These are phyloP conservation scores for Amphipoea oculea DNA, from an alignment of 2,888 invertebrate genomes.

Conservation along the genomic window DNA sequence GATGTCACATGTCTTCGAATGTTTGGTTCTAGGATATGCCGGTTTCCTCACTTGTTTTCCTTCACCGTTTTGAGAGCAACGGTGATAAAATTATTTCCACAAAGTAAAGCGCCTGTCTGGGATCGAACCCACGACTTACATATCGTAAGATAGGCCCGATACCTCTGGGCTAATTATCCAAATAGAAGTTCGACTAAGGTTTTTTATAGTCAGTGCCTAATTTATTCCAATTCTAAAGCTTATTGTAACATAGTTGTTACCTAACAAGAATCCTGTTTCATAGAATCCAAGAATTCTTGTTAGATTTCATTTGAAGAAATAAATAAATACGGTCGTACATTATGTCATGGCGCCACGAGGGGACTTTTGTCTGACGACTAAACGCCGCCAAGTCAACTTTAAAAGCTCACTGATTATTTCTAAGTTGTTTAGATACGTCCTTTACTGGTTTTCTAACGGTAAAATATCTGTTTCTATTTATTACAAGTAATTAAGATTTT, in stretches of 20 bases:
- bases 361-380: constrained; percentile 22
- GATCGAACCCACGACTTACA: too few relatives aligned
- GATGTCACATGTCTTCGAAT: too few relatives aligned
- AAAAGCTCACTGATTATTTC: constrained; percentile 53
- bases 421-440: constrained; percentile 51
- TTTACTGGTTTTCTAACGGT: constrained; percentile 54
- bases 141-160: too few relatives aligned
- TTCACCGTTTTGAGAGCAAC: too few relatives aligned
- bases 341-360: constrained; percentile 39
- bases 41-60: too few relatives aligned
- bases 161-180: too few relatives aligned
- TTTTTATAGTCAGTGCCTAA: neutral
- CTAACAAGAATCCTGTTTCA: too few relatives aligned
- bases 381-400: constrained; percentile 12
- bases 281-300: neutral
- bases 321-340: neutral
- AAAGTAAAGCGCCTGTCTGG: too few relatives aligned
- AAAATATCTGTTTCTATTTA: constrained; percentile 34
- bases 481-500: constrained; percentile 50
- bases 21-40: too few relatives aligned
- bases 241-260: neutral
- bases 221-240: neutral
- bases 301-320: neutral
- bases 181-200: neutral
- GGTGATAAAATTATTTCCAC: too few relatives aligned